Percentiles rank a stretch among this genome's conserved stretches.
Evolutionary conservation across 1,140 invertebrate genomes (phyloP).

Genomic region (Gyrodactylus salaris): DNA sequence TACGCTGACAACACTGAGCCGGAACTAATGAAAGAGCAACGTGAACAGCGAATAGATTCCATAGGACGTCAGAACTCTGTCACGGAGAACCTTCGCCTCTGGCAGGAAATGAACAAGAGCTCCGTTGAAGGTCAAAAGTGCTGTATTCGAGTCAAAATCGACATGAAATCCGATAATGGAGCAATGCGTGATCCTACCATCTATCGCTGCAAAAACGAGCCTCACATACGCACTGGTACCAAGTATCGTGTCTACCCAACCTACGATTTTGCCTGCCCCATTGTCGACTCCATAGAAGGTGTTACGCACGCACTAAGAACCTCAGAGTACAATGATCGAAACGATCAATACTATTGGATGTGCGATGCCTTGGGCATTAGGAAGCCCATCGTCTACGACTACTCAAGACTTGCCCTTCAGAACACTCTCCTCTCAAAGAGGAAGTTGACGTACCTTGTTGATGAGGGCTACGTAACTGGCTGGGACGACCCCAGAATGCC

Average conservation of each 20-base stretch:
- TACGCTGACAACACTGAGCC: constrained; percentile 83
- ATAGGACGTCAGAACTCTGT: constrained; percentile 45
- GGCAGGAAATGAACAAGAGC: constrained; percentile 76
- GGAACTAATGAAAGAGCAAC: constrained; percentile 63
- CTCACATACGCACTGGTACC: constrained; percentile 54
- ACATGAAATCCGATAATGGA: constrained; percentile 76
- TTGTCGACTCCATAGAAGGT: constrained; percentile 77
- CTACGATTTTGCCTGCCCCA: constrained; percentile 96
- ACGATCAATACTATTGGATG: constrained; percentile 79
- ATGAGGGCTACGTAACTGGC: constrained; percentile 59
- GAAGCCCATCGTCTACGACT: constrained; percentile 73
- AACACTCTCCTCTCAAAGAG: constrained; percentile 85
- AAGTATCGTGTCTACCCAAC: constrained; percentile 98
- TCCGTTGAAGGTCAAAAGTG: constrained; percentile 39
- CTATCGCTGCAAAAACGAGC: constrained; percentile 79
- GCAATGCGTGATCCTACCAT: constrained; percentile 95
- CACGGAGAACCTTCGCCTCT: constrained; percentile 49
- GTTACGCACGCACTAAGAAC: constrained; percentile 86
- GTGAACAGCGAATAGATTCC: constrained; percentile 55
- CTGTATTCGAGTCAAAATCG: constrained; percentile 80
- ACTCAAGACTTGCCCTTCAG: constrained; percentile 71
- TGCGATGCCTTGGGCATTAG: constrained; percentile 28
- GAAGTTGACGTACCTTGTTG: constrained; percentile 85
- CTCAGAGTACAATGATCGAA: constrained; percentile 87
- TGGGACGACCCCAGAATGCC: constrained; percentile 98